A percentile compares a stretch with the other conserved stretches of the same genome.
Conservation (phyloP, 2,888 invertebrate genomes). For the Imbricaverruca yamaguchii region DNA sequence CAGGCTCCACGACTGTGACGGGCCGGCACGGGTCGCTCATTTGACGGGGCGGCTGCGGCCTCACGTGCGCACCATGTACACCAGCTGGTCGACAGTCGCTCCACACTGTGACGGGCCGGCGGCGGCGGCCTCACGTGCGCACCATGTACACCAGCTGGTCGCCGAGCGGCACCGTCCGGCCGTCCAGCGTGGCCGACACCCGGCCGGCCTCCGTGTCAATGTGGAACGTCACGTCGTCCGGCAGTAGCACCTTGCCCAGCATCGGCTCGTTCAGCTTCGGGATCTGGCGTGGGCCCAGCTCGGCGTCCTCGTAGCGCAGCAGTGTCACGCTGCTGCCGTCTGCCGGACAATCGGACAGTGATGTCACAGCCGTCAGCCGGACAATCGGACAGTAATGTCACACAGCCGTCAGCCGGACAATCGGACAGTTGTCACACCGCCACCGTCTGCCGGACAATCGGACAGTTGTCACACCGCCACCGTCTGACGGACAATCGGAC, state of each 20-base stretch:
- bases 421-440: constrained; percentile 53
- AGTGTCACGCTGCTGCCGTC: constrained; percentile 57
- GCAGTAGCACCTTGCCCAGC: constrained; percentile 45
- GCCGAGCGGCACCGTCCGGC: constrained; percentile 26
- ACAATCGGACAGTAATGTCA: too few relatives aligned
- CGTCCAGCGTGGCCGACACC: constrained; percentile 26
- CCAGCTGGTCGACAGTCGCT: too few relatives aligned
- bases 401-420: too few relatives aligned
- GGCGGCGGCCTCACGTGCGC: constrained; percentile 10
- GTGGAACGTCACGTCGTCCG: constrained; percentile 24
- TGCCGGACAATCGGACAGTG: constrained; percentile 39
- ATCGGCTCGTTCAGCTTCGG: constrained; percentile 60
- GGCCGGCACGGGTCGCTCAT: too few relatives aligned
- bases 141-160: constrained; percentile 28
- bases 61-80: too few relatives aligned
- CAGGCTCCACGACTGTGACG: too few relatives aligned
- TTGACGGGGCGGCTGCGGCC: too few relatives aligned
- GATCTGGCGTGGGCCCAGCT: constrained; percentile 64
- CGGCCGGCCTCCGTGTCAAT: constrained; percentile 24
- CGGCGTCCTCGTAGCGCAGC: constrained; percentile 68
- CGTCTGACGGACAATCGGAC: constrained; percentile 46
- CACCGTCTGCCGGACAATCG: constrained; percentile 48
- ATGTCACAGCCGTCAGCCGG: too few relatives aligned
- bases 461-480: constrained; percentile 47
- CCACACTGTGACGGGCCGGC: too few relatives aligned